A percentile compares a stretch with the other conserved stretches of the same genome.
These are phyloP conservation scores for Charadrius vociferus DNA, from an alignment of 2,113 vertebrate genomes.

Conservation along the genomic window DNA sequence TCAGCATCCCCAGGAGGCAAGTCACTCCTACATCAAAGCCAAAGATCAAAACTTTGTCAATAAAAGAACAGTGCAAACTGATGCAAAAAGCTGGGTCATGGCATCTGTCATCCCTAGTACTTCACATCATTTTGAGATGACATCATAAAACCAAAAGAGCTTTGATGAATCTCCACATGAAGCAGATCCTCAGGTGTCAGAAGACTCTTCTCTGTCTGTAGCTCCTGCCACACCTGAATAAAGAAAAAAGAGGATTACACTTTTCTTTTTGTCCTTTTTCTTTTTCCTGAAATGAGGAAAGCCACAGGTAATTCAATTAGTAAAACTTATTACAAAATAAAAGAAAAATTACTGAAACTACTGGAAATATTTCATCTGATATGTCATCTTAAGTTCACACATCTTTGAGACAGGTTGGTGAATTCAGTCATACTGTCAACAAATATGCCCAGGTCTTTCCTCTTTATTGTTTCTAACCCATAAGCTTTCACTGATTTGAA, in stretches of 20 bases:
- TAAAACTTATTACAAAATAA: background rate
- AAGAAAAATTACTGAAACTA: background rate
- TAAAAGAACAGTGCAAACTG: background rate
- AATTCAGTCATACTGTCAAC: background rate
- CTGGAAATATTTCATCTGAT: background rate
- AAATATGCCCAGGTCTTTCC: background rate
- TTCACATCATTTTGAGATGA: background rate
- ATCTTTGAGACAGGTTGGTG: background rate
- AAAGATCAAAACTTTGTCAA: background rate
- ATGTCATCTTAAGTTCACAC: background rate
- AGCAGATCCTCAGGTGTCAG: background rate
- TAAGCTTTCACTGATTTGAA: background rate
- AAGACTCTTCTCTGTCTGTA: background rate
- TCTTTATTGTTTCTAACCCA: background rate
- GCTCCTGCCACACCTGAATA: background rate
- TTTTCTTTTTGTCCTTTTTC: background rate
- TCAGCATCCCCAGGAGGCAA: background rate
- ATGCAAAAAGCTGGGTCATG: background rate
- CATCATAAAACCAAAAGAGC: background rate
- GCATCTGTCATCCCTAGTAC: background rate
- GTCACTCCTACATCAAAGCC: background rate
- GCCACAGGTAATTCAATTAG: background rate
- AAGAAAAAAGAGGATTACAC: background rate
- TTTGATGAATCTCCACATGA: background rate
- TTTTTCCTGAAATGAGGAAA: background rate